Evolutionary conservation across 1,140 invertebrate genomes (phyloP), one percentile per base, ranked within the genome.

Genomic region (Lordiphosa collinella): DNA sequence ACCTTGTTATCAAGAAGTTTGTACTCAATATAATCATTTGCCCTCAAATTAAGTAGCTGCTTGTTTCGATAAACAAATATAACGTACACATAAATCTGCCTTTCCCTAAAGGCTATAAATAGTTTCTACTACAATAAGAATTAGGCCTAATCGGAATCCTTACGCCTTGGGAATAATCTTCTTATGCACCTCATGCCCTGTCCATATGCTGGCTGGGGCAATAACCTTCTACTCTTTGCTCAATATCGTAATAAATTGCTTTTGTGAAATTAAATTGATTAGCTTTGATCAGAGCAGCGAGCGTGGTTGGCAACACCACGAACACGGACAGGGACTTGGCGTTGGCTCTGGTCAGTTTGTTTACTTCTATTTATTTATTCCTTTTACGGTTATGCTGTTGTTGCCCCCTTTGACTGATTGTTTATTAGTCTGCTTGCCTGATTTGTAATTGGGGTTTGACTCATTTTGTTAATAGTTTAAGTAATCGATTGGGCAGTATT

Each of bases 191-290:
- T 36, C 6, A 2, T 3, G 11, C n/a, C n/a, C 18, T 43, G 5
- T 44, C 52, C 49, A 55, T 51, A 53, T 50, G 73, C 56, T 58
- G 52, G 50, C 36, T 52, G 53, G 73, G 69, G 48, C 68, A 65
- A 55, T 58, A 68, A 61, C 67, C 75, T 69, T 32, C 40, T 31
- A 14, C 32, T 51, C 46, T 56, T 38, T 52, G 44, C 43, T 46
- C 44, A 41, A 67, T 75, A 73, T 69, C 67, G 71, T 75, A 80
- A 80, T 80, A 86, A 79, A 86, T 80, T 86, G 75, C 74, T 76
- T 72, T 80, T 73, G 80, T 65, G 63, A 67, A 72, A 85, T 78
- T 85, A 80, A 86, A 86, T 86, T 86, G 80, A 86, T 86, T 86
- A 74, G 70, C 61, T 65, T 64, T 79, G 72, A 69, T 73, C 74